Evolutionary conservation across 2,113 vertebrate species (phyloP).

Genomic region (Chiloscyllium plagiosum): DNA sequence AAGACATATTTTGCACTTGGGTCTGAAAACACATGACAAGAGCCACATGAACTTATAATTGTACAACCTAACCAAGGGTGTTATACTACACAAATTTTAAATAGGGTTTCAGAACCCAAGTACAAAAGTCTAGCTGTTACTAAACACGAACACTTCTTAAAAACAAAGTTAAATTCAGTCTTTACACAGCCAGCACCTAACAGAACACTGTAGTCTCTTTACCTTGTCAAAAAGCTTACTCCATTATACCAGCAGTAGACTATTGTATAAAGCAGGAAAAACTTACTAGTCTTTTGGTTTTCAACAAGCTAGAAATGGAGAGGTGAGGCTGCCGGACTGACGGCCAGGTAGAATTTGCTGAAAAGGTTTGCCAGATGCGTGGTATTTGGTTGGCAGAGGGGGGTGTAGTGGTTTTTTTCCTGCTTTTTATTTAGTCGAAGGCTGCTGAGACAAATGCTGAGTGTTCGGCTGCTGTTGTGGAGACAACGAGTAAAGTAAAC

Average conservation of each 20-base stretch:
- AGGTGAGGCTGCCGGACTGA: slow-evolving; percentile 99
- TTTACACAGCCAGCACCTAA: slow-evolving; percentile 76
- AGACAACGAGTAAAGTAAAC: slow-evolving; percentile 91
- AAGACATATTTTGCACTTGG: neutral
- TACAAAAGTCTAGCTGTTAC: neutral
- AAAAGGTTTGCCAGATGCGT: slow-evolving; percentile 99
- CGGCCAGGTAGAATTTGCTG: slow-evolving; percentile 98
- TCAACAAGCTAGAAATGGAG: slow-evolving; percentile 99
- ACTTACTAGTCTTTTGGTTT: slow-evolving; percentile 99
- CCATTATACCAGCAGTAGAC: slow-evolving; percentile 99
- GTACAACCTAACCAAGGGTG: neutral
- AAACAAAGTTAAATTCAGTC: slow-evolving; percentile 1
- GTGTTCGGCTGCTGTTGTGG: slow-evolving; percentile 83
- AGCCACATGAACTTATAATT: neutral
- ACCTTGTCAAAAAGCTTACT: slow-evolving; percentile 87
- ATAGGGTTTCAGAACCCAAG: neutral
- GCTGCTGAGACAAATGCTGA: slow-evolving; percentile 64
- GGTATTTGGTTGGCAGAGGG: slow-evolving; percentile 91
- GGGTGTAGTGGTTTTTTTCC: slow-evolving; percentile 90
- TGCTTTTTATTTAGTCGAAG: slow-evolving; percentile 99
- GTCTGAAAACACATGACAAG: neutral
- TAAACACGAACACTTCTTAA: neutral
- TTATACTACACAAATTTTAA: neutral
- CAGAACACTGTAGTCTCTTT: slow-evolving; percentile 70
- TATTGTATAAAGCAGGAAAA: slow-evolving; percentile 99